Evolutionary conservation across 1,140 invertebrate genomes (phyloP).

Genomic region (Drosophila kohkoa): DNA sequence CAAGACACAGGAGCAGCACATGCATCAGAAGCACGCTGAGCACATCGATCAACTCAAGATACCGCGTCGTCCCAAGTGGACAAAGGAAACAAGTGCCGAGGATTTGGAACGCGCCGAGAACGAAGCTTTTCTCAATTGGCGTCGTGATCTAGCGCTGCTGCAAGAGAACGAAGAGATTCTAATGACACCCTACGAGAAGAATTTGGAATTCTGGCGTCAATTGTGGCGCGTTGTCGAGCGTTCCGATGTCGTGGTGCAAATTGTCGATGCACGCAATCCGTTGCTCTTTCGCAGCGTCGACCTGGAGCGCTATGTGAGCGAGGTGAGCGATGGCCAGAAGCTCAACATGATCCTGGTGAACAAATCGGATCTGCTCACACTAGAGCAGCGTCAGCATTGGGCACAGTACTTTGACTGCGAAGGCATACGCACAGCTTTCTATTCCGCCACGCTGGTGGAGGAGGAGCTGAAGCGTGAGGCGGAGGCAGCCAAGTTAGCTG

Average conservation of each 20-base stretch:
- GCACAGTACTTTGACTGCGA: constrained; percentile 92
- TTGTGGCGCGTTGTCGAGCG: constrained; percentile 99
- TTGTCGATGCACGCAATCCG: constrained; percentile 98
- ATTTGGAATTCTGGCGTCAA: constrained; percentile 99
- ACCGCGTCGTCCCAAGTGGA: constrained; percentile 95
- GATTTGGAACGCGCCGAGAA: constrained; percentile 92
- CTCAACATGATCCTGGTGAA: constrained; percentile 95
- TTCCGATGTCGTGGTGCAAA: constrained; percentile 97
- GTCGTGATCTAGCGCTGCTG: constrained; percentile 91
- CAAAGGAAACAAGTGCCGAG: constrained; percentile 89
- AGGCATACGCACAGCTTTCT: constrained; percentile 91
- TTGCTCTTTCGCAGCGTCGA: constrained; percentile 97
- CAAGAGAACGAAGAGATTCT: constrained; percentile 93
- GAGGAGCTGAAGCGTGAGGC: constrained; percentile 86
- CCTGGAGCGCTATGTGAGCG: constrained; percentile 96
- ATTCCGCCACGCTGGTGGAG: constrained; percentile 90
- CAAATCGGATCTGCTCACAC: constrained; percentile 97
- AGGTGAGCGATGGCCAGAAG: constrained; percentile 90
- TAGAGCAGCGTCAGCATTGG: constrained; percentile 93
- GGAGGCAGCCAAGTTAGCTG: constrained; percentile 66
- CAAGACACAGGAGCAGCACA: constrained; percentile 87
- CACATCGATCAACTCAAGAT: constrained; percentile 90
- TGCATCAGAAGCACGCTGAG: constrained; percentile 88
- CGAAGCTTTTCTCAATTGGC: constrained; percentile 95
- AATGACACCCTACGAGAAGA: constrained; percentile 98